Conservation (phyloP, 2,113 vertebrate species). For the Petromus typicus region DNA sequence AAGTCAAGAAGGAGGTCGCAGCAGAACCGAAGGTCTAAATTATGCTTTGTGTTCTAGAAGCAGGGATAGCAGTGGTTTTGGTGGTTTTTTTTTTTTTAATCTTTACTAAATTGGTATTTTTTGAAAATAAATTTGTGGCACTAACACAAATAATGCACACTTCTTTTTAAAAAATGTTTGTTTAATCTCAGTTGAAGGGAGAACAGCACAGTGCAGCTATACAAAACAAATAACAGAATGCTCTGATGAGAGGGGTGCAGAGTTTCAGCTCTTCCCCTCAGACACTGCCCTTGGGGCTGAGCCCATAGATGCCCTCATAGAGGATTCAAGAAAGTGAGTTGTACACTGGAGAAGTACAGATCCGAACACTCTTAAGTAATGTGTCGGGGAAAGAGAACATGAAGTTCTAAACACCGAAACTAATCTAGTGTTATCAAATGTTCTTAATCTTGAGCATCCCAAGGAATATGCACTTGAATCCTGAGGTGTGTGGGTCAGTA, state of each 20-base stretch:
- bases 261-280: background rate
- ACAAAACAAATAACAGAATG: background rate
- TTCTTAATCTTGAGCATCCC: conserved; percentile 2
- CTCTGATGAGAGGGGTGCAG: background rate
- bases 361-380: background rate
- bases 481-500: background rate
- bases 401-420: background rate
- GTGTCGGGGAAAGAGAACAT: background rate
- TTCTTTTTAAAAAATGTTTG: background rate
- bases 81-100: background rate
- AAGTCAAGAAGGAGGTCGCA: background rate
- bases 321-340: background rate
- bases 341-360: background rate
- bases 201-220: background rate
- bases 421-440: conserved; percentile 2
- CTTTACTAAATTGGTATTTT: background rate
- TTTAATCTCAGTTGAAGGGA: conserved; percentile 9
- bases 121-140: conserved; percentile 18
- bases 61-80: background rate
- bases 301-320: rapidly evolving
- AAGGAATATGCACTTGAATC: background rate
- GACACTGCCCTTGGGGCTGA: background rate
- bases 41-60: background rate
- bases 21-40: background rate
- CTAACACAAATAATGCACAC: background rate